These are phyloP conservation scores for Diachrysia chrysitis DNA, from an alignment of 2,888 invertebrate genomes.

Conservation along the genomic window DNA sequence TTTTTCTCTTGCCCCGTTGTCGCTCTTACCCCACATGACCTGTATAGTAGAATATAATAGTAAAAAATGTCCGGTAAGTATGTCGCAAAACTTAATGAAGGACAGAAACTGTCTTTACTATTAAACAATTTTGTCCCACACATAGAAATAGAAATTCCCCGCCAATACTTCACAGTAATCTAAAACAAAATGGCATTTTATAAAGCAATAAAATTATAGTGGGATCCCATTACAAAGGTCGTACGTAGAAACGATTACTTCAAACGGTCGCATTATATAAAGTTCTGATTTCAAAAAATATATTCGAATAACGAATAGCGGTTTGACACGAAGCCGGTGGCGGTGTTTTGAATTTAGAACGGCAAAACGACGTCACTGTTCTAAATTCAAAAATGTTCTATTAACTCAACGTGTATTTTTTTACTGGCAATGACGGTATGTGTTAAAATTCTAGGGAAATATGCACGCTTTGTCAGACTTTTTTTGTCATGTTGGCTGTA, in stretches of 20 bases:
- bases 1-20: too few relatives aligned
- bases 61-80: neutral
- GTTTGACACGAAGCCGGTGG: constrained; percentile 44
- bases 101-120: neutral
- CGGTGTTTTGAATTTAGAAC: constrained; percentile 46
- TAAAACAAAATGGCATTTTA: constrained; percentile 52
- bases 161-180: constrained; percentile 26
- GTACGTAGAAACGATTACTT: constrained; percentile 55
- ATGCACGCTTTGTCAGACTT: constrained; percentile 40
- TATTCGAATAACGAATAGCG: constrained; percentile 46
- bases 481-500: constrained; percentile 35
- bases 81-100: neutral
- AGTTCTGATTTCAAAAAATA: constrained; percentile 44
- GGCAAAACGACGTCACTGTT: constrained; percentile 40
- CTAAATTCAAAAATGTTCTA: constrained; percentile 49
- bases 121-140: neutral
- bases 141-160: constrained; percentile 25
- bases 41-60: too few relatives aligned
- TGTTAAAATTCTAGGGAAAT: constrained; percentile 40
- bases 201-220: constrained; percentile 52
- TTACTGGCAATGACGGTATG: constrained; percentile 43
- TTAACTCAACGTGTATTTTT: constrained; percentile 41
- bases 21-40: too few relatives aligned
- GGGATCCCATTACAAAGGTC: constrained; percentile 35
- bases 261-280: constrained; percentile 34